Evolutionary conservation across 2,888 invertebrate species (phyloP), one percentile per base, ranked within the genome.

Genomic region (Drosophila formosana): DNA sequence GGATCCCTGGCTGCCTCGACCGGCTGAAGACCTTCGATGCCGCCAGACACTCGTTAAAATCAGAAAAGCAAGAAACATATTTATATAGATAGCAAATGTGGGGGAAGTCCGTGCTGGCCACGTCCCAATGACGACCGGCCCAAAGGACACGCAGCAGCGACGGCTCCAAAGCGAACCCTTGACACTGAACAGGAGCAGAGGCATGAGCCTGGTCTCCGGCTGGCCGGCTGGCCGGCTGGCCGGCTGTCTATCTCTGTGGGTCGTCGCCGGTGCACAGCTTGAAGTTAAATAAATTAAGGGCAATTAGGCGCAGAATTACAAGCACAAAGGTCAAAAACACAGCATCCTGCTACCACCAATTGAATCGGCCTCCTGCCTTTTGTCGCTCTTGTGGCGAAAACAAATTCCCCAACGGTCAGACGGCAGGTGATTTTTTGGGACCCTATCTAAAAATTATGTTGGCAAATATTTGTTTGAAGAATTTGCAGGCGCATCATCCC

Each of bases 281-380:
- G 88, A 89, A 84, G 88, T 84, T 88, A 84, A 84, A 84, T 87
- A 84, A 84, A 84, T 88, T 87, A 84, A 84, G 79, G 83, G 84
- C 89, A 83, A 83, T 83, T 83, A 83, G 89, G 89, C 87, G 84
- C 66, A 69, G 84, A 64, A 81, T 84, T 78, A 83, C 70, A 72
- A 57, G 73, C 89, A 78, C 81, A 88, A 87, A 83, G 87, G 83
- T 83, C 66, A 73, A 55, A 66, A 60, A 58, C 74, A 66, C 74
- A 72, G 67, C 66, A 60, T 49, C 49, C 53, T 46, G 69, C 45
- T 70, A 58, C 23, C 47, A 25, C 25, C 72, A 75, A 75, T 71
- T 64, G 71, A 43, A 45, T 70, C 30, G 9, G 30, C 9, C 13
- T 32, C 9, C 13, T 32, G 5, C 41, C 11, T 6, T 6, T 32